phyloP scores from a whole-genome alignment of 2,113 vertebrate species.

The Myrmecophaga tridactyla region DNA sequence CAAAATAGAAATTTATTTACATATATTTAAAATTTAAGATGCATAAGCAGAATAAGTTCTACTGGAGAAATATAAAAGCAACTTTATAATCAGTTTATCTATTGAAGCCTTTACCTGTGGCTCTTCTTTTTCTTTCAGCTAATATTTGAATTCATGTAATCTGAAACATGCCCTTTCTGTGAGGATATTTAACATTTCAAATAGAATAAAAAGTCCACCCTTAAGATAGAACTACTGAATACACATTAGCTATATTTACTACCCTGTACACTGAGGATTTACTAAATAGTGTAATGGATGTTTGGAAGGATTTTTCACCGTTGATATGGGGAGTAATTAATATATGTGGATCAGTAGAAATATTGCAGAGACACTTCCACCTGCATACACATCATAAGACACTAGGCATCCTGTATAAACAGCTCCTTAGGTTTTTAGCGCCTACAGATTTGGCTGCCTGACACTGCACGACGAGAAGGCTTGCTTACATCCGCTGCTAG shows the following conservation, averaged over 20 bases:
- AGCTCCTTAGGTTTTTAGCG: background rate
- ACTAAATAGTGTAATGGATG: background rate
- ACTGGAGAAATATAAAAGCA: too few relatives aligned
- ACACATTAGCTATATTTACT: background rate
- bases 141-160: background rate
- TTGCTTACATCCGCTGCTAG: background rate
- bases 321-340: background rate
- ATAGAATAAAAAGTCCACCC: background rate
- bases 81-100: background rate
- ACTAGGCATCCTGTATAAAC: background rate
- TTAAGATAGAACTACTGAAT: background rate
- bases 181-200: background rate
- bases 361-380: background rate
- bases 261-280: background rate
- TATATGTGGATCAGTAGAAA: background rate
- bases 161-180: background rate
- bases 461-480: background rate
- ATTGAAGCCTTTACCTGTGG: background rate
- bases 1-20: too few relatives aligned
- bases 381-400: background rate
- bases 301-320: background rate
- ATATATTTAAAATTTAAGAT: too few relatives aligned
- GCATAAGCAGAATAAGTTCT: too few relatives aligned
- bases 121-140: background rate
- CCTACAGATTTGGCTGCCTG: background rate